phyloP scores from a whole-genome alignment of 2,113 vertebrate species.

The Myanophis thanlyinensis region DNA sequence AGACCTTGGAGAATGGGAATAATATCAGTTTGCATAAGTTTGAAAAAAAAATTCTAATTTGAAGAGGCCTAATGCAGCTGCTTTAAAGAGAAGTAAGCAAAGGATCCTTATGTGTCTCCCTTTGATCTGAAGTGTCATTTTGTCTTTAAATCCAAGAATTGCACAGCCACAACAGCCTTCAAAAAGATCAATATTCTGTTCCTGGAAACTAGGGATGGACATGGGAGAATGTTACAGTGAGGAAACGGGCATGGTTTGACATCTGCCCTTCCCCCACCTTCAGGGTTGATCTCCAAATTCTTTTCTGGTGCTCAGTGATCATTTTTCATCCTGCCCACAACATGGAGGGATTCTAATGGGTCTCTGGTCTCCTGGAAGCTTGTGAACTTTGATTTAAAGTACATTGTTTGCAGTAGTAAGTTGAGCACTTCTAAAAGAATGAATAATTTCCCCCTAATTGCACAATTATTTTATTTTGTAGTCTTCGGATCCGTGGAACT shows the following conservation, averaged over 20 bases:
- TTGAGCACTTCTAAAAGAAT: conserved; percentile 30
- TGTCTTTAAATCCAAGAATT: neutral
- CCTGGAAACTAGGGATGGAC: neutral
- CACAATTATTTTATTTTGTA: conserved; percentile 38
- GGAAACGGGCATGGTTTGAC: no score
- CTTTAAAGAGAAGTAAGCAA: neutral
- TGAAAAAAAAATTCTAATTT: no score
- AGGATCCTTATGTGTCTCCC: neutral
- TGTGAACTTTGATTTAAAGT: conserved; percentile 13
- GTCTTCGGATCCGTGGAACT: conserved; percentile 19
- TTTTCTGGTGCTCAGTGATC: neutral
- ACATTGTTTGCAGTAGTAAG: conserved; percentile 14
- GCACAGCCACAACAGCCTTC: neutral
- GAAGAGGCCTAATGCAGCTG: no score
- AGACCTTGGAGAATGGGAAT: no score
- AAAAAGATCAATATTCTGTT: neutral
- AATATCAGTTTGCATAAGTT: no score
- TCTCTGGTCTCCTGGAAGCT: neutral
- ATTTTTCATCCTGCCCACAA: neutral
- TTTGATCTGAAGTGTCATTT: neutral
- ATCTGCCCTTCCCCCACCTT: neutral
- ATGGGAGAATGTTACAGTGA: neutral
- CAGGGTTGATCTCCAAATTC: neutral
- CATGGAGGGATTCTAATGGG: neutral
- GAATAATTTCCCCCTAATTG: conserved; percentile 40